phyloP scores from a whole-genome alignment of 1,140 invertebrate species.

The Ceratosolen fusciceps region DNA sequence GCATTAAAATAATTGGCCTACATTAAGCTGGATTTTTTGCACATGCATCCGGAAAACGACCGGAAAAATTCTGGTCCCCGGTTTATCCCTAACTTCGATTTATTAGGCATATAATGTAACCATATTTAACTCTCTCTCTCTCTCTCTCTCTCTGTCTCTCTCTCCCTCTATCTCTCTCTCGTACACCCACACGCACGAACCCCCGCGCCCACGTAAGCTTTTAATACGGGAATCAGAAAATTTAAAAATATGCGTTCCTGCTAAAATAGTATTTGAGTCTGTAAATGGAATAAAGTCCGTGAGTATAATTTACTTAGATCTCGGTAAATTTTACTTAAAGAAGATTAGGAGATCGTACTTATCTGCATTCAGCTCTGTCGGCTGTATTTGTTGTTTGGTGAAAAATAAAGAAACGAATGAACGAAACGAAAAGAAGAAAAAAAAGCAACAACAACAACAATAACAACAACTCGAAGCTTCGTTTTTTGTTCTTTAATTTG shows the following conservation, averaged over 20 bases:
- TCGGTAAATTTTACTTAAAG: conserved; percentile 8
- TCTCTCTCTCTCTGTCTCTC: no score
- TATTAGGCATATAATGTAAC: background rate
- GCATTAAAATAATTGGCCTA: background rate
- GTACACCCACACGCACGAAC: no score
- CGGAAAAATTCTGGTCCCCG: background rate
- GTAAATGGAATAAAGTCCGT: background rate
- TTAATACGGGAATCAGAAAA: background rate
- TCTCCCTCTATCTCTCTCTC: no score
- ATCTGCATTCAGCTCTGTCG: conserved; percentile 4
- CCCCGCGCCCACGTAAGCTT: no score
- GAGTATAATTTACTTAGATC: background rate
- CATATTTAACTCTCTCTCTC: background rate
- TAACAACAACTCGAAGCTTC: background rate
- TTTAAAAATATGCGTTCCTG: background rate
- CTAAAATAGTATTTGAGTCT: background rate
- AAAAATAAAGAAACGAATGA: background rate
- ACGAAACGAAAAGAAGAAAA: no score
- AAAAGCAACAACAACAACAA: no score
- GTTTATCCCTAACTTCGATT: background rate
- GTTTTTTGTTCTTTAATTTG: conserved; percentile 1
- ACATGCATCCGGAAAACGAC: no score
- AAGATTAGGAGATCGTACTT: background rate
- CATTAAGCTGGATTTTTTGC: background rate
- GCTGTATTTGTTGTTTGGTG: background rate